Conservation (phyloP, 2,888 invertebrate species). For the Synergus umbraculus region DNA sequence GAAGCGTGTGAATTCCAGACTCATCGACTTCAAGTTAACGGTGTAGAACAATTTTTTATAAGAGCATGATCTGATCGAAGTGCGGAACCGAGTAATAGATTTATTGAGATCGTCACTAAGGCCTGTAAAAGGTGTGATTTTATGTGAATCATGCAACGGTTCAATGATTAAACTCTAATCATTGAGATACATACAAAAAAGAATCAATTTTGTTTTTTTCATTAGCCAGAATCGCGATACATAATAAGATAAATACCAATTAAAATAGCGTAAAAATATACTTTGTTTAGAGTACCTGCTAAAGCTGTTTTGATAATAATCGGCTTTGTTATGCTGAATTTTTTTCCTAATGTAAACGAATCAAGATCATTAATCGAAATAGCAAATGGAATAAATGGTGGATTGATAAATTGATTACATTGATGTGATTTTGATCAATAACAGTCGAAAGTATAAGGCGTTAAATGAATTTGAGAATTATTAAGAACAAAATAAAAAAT, state of each 20-base stretch:
- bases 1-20: conserved; percentile 20
- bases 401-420: not conserved
- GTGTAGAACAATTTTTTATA: conserved; percentile 3
- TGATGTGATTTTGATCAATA: conserved; percentile 10
- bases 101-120: conserved; percentile 12
- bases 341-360: too few relatives aligned
- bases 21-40: conserved; percentile 16
- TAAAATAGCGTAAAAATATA: not conserved
- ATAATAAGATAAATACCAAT: not conserved
- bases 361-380: not conserved
- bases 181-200: not conserved
- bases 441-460: not conserved
- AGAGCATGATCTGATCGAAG: conserved; percentile 11
- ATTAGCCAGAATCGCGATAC: not conserved
- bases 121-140: not conserved
- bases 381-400: not conserved
- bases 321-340: too few relatives aligned
- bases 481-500: conserved; percentile 9
- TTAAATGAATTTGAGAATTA: not conserved
- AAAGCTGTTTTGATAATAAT: too few relatives aligned
- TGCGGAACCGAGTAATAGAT: conserved; percentile 33
- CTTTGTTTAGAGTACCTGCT: too few relatives aligned
- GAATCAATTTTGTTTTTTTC: not conserved
- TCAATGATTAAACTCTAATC: conserved; percentile 2
- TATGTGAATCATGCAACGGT: not conserved